Evolutionary conservation across 2,113 vertebrate species (phyloP).

Genomic region (Pitta sordida): DNA sequence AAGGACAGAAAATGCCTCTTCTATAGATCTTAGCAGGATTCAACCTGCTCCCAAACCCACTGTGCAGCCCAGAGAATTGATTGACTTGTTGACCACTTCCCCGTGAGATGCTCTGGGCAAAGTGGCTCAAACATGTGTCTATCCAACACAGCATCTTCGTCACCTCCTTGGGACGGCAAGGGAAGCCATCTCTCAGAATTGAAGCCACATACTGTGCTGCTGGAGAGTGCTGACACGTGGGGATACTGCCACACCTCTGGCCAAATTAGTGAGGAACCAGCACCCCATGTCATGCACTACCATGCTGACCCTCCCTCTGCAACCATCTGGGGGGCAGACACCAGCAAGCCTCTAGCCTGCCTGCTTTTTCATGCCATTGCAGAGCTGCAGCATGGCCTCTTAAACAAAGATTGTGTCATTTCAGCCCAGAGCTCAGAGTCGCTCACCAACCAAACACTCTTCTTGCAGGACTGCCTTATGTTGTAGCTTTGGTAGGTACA

Average conservation of each 20-base stretch:
- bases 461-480: not conserved
- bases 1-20: not conserved
- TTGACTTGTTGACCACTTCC: rapidly evolving
- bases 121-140: not conserved
- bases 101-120: not conserved
- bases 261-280: not conserved
- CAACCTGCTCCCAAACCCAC: not conserved
- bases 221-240: not conserved
- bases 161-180: not conserved
- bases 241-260: not conserved
- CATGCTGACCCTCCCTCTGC: not conserved
- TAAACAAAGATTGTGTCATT: not conserved
- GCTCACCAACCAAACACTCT: not conserved
- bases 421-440: not conserved
- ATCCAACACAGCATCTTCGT: no score
- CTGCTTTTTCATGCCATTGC: not conserved
- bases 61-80: not conserved
- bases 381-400: not conserved
- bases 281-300: not conserved
- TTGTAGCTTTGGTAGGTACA: not conserved
- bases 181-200: not conserved
- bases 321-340: not conserved
- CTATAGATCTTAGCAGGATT: not conserved
- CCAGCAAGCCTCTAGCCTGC: not conserved
- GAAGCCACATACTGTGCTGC: not conserved